phyloP scores from a whole-genome alignment of 2,113 vertebrate species.

The Hyaena hyaena region DNA sequence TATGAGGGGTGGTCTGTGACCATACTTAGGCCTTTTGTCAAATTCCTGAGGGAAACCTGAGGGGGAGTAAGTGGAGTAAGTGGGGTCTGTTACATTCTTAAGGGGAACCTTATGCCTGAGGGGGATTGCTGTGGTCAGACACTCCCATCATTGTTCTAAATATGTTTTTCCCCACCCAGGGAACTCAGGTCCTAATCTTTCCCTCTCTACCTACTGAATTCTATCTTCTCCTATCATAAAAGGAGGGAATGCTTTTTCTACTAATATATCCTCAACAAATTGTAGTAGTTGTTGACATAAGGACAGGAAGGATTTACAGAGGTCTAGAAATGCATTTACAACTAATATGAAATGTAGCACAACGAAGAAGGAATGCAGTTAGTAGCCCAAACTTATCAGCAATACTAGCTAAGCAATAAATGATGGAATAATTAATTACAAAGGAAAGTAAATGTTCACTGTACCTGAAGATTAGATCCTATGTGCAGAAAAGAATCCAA shows the following conservation, averaged over 20 bases:
- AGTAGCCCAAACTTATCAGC: conserved; percentile 60
- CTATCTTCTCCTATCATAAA: not conserved
- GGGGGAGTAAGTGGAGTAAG: too few species aligned
- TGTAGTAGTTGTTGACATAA: conserved; percentile 65
- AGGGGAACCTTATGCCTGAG: too few species aligned
- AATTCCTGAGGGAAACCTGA: too few species aligned
- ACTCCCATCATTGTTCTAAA: too few species aligned
- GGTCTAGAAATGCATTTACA: conserved; percentile 52
- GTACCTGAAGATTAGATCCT: conserved; percentile 70
- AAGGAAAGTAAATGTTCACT: conserved; percentile 73
- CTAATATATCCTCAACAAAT: conserved; percentile 79
- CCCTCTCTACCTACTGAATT: too few species aligned
- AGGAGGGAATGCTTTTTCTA: conserved; percentile 71
- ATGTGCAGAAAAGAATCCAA: conserved; percentile 67
- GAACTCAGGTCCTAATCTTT: too few species aligned
- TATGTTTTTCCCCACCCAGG: too few species aligned
- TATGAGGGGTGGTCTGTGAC: too few species aligned
- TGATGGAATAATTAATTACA: conserved; percentile 52
- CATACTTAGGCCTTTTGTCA: too few species aligned
- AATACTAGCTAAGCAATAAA: conserved; percentile 61
- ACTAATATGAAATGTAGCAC: conserved; percentile 35
- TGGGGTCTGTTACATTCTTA: too few species aligned
- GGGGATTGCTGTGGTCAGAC: too few species aligned
- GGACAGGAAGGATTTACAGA: conserved; percentile 68
- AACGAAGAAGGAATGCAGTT: conserved; percentile 46